Percentiles rank a stretch among this genome's conserved stretches.
Evolutionary conservation across 2,888 invertebrate species (phyloP).

Genomic region (Blera fallax): DNA sequence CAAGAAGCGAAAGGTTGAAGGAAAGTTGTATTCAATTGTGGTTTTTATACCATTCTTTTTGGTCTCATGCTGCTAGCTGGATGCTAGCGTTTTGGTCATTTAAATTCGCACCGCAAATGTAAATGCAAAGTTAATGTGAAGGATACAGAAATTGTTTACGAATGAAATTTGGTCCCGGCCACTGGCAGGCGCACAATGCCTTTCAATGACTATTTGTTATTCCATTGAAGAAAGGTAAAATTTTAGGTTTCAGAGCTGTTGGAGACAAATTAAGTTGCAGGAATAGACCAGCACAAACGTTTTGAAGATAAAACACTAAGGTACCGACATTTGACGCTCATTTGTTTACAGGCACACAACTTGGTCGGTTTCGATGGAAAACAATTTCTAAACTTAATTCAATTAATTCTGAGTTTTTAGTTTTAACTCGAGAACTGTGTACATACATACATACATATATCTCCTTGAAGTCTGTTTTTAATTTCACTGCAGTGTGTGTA

Average conservation of each 20-base stretch:
- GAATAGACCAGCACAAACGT: not conserved
- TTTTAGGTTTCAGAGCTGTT: not conserved
- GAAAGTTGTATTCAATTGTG: conserved; percentile 59
- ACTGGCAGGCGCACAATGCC: conserved; percentile 7
- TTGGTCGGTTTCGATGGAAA: not conserved
- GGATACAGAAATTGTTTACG: not conserved
- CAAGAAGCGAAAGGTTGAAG: conserved; percentile 53
- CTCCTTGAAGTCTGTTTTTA: not conserved
- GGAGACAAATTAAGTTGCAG: not conserved
- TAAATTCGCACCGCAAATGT: conserved; percentile 1
- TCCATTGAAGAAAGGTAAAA: conserved; percentile 15
- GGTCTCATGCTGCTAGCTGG: not conserved
- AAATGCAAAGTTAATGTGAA: not conserved
- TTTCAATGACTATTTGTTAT: conserved; percentile 30
- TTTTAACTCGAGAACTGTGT: too few species aligned
- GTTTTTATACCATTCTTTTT: conserved; percentile 43
- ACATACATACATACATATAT: too few species aligned
- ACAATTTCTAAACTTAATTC: not conserved
- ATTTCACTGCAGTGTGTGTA: not conserved
- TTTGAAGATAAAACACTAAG: not conserved
- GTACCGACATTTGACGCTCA: not conserved
- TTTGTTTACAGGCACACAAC: not conserved
- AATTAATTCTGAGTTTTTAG: not conserved
- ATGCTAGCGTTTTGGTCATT: conserved; percentile 35
- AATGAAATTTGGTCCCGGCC: conserved; percentile 28